Conservation (phyloP, 2,113 vertebrate species). For the Lutjanus erythropterus region DNA sequence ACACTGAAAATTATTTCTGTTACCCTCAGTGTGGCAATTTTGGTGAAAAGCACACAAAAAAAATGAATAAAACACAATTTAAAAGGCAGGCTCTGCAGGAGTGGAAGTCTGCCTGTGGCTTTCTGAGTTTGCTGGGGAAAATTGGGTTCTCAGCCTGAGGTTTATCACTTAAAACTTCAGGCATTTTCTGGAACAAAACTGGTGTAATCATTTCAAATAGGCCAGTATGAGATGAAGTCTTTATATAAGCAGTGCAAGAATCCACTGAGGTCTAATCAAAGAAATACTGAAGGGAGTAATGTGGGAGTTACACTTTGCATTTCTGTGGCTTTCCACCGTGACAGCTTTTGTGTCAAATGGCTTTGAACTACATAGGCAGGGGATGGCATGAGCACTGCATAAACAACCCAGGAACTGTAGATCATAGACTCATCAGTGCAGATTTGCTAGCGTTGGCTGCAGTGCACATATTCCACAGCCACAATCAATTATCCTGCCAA, state of each 20-base stretch:
- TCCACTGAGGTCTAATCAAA: slow-evolving; percentile 68
- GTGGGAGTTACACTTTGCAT: slow-evolving; percentile 42
- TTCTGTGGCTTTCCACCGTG: slow-evolving; percentile 38
- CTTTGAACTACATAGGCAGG: slow-evolving; percentile 57
- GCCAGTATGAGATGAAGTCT: slow-evolving; percentile 57
- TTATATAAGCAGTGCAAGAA: slow-evolving; percentile 47
- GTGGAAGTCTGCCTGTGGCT: slow-evolving; percentile 68
- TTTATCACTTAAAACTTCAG: slow-evolving; percentile 69
- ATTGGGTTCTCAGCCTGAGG: slow-evolving; percentile 70
- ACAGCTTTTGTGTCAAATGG: slow-evolving; percentile 50
- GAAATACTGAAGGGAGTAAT: slow-evolving; percentile 44
- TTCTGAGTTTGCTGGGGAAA: slow-evolving; percentile 68
- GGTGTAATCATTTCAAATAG: slow-evolving; percentile 71
- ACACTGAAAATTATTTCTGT: slow-evolving; percentile 79
- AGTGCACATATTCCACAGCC: slow-evolving; percentile 37
- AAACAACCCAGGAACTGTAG: slow-evolving; percentile 61
- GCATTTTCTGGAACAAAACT: slow-evolving; percentile 72
- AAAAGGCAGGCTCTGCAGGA: slow-evolving; percentile 68
- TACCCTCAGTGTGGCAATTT: slow-evolving; percentile 76
- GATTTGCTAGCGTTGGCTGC: slow-evolving; percentile 53
- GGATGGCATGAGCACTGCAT: slow-evolving; percentile 42
- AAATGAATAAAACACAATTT: slow-evolving; percentile 77
- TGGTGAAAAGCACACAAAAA: slow-evolving; percentile 69
- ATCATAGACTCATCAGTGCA: slow-evolving; percentile 61
- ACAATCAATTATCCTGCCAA: slow-evolving; percentile 61